Base-by-base conservation (phyloP, 1,140 invertebrate species). In the Eumeta japonica region DNA sequence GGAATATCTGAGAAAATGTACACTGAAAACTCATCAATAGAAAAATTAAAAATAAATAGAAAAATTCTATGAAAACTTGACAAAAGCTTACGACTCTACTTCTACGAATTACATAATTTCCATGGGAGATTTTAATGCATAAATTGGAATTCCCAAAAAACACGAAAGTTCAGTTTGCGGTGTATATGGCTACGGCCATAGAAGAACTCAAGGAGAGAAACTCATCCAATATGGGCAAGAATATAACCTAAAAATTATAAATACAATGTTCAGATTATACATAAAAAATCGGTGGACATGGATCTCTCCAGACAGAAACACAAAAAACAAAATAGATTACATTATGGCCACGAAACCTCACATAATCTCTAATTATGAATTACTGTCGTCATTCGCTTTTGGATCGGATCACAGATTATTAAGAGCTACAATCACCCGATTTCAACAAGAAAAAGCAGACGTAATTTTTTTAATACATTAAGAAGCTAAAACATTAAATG, bases 211-310 rank as follows among this genome's bases (percentile, higher is more conserved):
- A 10, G 50, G 43, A 3, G 37, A 33, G 31, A 50, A 46, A 38
- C 41, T 56, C 1, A 50, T 56, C 16, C 47, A 50, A 17, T 56
- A 50, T 19, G 46, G 47, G 10, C 28, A 50, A 1, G 46, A 56
- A 30, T 40, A 53, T 16, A 50, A 50, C 7, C 27, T 56, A 14
- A 56, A 53, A 49, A 48, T 50, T 12, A 35, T 41, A 16, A 52
- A 53, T 9, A 52, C 48, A 18, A 58, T 58, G 52, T 55, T 58
- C 28, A 52, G 52, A 3, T 15, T 45, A 33, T 54, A 59, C 40
- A 16, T 27, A n/a, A n/a, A n/a, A n/a, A n/a, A n/a, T n/a, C n/a
- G 50, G 19, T 59, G 51, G 53, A 55, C 53, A 17, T 56, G 51
- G 51, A 56, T 47, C 3, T 59, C 49, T 24, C 48, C 53, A 13